These are phyloP conservation scores for Danionella dracula DNA, from an alignment of 2,797 vertebrate species.

Conservation along the genomic window DNA sequence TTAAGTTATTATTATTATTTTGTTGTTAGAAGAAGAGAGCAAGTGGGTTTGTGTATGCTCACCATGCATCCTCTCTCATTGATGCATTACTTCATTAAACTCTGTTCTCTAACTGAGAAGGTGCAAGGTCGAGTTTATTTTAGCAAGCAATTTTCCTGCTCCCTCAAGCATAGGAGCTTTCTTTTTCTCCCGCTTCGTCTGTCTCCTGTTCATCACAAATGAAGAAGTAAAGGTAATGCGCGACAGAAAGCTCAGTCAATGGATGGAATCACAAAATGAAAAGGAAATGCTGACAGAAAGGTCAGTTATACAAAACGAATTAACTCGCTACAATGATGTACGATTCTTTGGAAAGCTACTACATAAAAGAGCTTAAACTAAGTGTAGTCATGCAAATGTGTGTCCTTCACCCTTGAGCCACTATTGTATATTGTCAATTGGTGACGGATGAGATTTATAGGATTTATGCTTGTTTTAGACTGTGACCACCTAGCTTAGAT, in stretches of 20 bases:
- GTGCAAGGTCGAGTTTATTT: slow-evolving; percentile 59
- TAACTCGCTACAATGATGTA: slow-evolving; percentile 4
- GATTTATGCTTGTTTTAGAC: slow-evolving; percentile 12
- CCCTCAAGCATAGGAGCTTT: slow-evolving; percentile 51
- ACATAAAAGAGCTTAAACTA: slow-evolving; percentile 1
- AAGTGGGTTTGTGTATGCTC: slow-evolving; percentile 41
- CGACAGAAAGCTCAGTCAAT: slow-evolving; percentile 19
- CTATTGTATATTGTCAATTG: not conserved
- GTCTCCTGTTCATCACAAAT: slow-evolving; percentile 35
- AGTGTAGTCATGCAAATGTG: not conserved
- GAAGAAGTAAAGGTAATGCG: slow-evolving; percentile 33
- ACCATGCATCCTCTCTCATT: slow-evolving; percentile 34
- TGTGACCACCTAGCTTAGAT: not conserved
- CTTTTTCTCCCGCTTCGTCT: slow-evolving; percentile 23
- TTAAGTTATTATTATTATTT: no score
- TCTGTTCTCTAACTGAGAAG: slow-evolving; percentile 49
- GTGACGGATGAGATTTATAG: slow-evolving; percentile 1
- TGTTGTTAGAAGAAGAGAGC: no score
- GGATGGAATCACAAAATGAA: slow-evolving; percentile 32
- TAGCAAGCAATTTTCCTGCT: slow-evolving; percentile 54
- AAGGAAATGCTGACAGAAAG: slow-evolving; percentile 32
- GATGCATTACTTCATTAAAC: slow-evolving; percentile 59
- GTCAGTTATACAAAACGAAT: slow-evolving; percentile 14
- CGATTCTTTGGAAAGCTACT: not conserved
- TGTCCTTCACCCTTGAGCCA: slow-evolving; percentile 19